phyloP scores from a whole-genome alignment of 2,888 invertebrate species.

The Strigamia transsilvanica region DNA sequence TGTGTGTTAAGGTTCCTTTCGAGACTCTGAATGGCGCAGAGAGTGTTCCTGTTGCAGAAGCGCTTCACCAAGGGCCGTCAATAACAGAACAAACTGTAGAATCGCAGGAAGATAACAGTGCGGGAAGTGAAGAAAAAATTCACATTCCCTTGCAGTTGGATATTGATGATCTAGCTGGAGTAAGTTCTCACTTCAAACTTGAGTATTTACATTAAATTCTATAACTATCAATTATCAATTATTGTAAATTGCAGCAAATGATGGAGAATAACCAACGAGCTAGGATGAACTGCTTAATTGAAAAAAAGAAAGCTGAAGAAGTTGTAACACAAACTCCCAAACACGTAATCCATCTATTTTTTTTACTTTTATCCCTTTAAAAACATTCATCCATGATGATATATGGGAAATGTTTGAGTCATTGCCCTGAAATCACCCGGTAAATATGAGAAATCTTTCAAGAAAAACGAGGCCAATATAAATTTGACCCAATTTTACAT shows the following conservation, averaged over 20 bases:
- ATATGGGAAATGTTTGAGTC: conserved; percentile 2
- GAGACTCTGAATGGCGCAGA: conserved; percentile 42
- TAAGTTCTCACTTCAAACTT: conserved; percentile 59
- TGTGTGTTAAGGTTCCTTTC: conserved; percentile 41
- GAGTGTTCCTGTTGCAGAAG: conserved; percentile 51
- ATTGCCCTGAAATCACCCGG: conserved; percentile 5
- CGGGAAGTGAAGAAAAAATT: not conserved
- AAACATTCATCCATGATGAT: not conserved
- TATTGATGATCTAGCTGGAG: conserved; percentile 82
- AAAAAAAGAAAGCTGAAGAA: conserved; percentile 83
- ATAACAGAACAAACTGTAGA: not conserved
- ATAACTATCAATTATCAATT: conserved; percentile 51
- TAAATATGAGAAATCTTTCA: not conserved
- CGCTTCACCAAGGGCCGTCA: conserved; percentile 8
- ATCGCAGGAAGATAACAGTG: conserved; percentile 43
- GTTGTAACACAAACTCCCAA: conserved; percentile 79
- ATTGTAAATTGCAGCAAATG: conserved; percentile 62
- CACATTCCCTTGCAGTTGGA: conserved; percentile 79
- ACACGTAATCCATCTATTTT: conserved; percentile 62
- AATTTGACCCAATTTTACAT: conserved; percentile 16
- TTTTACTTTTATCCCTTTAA: not conserved
- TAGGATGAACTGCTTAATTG: conserved; percentile 89
- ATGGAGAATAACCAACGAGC: conserved; percentile 70
- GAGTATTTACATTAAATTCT: conserved; percentile 32
- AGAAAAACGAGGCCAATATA: conserved; percentile 7